phyloP scores from a whole-genome alignment of 2,888 invertebrate species.

The Microctonus aethiopoides region DNA sequence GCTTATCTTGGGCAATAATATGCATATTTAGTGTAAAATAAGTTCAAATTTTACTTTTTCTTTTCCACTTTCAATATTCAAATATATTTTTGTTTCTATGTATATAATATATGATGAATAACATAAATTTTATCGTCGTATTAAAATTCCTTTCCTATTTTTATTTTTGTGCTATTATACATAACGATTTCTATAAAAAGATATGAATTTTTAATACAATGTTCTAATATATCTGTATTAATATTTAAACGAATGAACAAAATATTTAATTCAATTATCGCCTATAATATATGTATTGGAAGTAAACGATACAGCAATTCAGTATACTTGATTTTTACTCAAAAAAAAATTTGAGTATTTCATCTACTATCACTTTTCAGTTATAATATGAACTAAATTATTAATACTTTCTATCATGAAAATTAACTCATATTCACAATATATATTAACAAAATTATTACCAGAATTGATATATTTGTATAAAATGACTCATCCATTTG shows the following conservation, averaged over 20 bases:
- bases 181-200: slow-evolving; percentile 41
- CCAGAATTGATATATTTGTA: background rate
- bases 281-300: slow-evolving; percentile 24
- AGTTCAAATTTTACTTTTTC: background rate
- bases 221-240: slow-evolving; percentile 39
- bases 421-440: background rate
- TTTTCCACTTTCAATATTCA: background rate
- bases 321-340: slow-evolving; percentile 29
- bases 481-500: slow-evolving; percentile 27
- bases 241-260: slow-evolving; percentile 34
- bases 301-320: slow-evolving; percentile 35
- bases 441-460: slow-evolving; percentile 20
- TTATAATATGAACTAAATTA: slow-evolving; percentile 1
- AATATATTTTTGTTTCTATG: no score
- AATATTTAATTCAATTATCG: slow-evolving; percentile 30
- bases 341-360: slow-evolving; percentile 34
- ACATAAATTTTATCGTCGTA: background rate
- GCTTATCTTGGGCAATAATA: no score
- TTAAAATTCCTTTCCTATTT: background rate
- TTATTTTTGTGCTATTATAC: slow-evolving; percentile 18
- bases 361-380: slow-evolving; percentile 39
- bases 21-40: no score
- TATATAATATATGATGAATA: background rate
- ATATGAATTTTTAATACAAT: slow-evolving; percentile 40
- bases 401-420: slow-evolving; percentile 1